Evolutionary conservation across 2,888 invertebrate species (phyloP), one percentile per base, ranked within the genome.

Genomic region (Cataglyphis livida): DNA sequence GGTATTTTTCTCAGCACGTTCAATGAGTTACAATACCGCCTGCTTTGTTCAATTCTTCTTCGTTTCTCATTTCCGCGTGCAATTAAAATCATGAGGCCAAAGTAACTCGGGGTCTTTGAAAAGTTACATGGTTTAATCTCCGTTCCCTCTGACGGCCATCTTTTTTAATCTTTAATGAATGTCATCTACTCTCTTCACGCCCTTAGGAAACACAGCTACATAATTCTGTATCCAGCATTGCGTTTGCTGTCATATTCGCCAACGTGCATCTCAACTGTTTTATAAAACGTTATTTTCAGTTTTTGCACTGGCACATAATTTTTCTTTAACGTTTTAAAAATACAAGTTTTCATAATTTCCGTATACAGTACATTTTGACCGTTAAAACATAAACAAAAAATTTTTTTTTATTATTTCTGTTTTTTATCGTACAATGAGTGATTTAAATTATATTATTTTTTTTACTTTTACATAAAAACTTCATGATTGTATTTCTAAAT

Each of bases 161-260:
- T 84, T 84, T 84, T 78, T 84, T 62, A 84, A 84, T 83, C 57
- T 68, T 76, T 68, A 83, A 84, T 62, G 71, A 62, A 71, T 78
- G 59, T 66, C 61, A 83, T 83, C 76, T 78, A 48, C 54, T n/a
- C 48, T 78, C 44, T 74, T 79, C 78, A 68, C 66, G 48, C 51
- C 28, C 51, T 21, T 51, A 73, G 62, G 28, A 78, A 54, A 75
- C 32, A 51, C 32, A 78, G 18, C 18, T 71, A 59, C 35, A 71
- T 79, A 79, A 59, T 71, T 79, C 4, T 44, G 57, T 35, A 71
- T 70, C 35, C 44, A 44, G 44, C 28, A 78, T 70, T 59, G 44
- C 71, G 44, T 59, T 79, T 79, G 44, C 44, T 9, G 25, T 79
- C 25, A 44, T 44, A 44, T 59, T 59, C 35, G 18, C 25, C n/a